Base-by-base conservation (phyloP, 1,140 invertebrate genomes). In the Diploscapter pachys region DNA sequence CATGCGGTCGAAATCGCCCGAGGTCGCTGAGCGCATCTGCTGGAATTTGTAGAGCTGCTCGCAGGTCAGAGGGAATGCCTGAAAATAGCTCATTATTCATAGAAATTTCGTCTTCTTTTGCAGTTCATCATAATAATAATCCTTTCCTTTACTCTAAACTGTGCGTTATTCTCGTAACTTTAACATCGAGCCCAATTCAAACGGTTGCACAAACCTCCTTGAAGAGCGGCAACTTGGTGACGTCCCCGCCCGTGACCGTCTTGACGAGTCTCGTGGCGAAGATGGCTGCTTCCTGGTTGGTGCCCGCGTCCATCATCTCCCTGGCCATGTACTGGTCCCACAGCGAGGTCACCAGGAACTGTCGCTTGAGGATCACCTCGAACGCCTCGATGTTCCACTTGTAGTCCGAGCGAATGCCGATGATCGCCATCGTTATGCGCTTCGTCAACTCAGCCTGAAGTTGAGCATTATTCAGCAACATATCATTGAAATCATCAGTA, bases 261-360 rank as follows among this genome's bases (percentile, higher is more conserved):
- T 95, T 92, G 0, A 96, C 90, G 9, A 98, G 87, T 81, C 95
- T 92, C 90, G 94, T 96, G 3, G 93, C 92, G 85, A 96, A 95
- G 0, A 89, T 89, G 2, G 94, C 91, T 3, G 92, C 93, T 83
- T 93, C 89, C 80, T 90, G 91, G 82, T 93, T 93, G 75, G 90
- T 90, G 3, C 93, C 61, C n/a, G 65, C 93, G 84, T 91, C 91
- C 64, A 96, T 94, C 90, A 98, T 92, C 57, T 91, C 80, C 76
- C 92, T 90, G 3, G 93, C 92, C 3, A 99, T 86, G 72, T 92
- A 90, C 53, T 92, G 80, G 87, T 98, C 95, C 81, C 93, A 95
- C 86, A 93, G 90, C 54, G 87, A 87, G 79, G 92, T 86, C 80
- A 89, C 91, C 3, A 93, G 85, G 51, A 93, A 87, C 71, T 90